Evolutionary conservation across 2,888 invertebrate species (phyloP).

Genomic region (Melanargia galathea): DNA sequence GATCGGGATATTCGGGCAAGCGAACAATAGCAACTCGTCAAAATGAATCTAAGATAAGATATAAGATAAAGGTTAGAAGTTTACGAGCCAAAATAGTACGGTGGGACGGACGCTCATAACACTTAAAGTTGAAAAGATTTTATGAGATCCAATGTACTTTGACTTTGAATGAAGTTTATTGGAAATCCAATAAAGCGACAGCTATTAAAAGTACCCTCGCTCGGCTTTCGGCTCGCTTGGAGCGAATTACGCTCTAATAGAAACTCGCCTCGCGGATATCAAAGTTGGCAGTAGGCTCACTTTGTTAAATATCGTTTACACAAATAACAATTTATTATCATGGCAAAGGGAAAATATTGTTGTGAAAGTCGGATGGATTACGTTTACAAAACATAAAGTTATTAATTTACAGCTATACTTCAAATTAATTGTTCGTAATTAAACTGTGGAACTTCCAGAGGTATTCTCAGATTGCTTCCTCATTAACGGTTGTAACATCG

Average conservation of each 20-base stretch:
- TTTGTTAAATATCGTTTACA: slow-evolving; percentile 12
- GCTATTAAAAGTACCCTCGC: slow-evolving; percentile 19
- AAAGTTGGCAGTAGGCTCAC: slow-evolving; percentile 17
- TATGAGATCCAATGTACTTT: slow-evolving; percentile 14
- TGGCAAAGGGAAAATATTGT: not conserved
- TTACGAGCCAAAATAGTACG: not conserved
- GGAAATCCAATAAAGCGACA: slow-evolving; percentile 26
- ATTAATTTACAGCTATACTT: not conserved
- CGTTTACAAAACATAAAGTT: slow-evolving; percentile 7
- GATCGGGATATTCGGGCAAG: not conserved
- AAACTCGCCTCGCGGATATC: slow-evolving; percentile 10
- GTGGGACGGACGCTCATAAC: not conserved
- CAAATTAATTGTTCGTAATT: not conserved
- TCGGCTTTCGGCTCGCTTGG: slow-evolving; percentile 10
- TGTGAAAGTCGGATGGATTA: not conserved
- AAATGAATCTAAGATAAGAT: slow-evolving; percentile 1
- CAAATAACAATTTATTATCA: slow-evolving; percentile 6
- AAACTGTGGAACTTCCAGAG: not conserved
- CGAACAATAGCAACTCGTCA: not conserved
- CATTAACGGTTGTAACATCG: not conserved
- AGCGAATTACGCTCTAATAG: slow-evolving; percentile 18
- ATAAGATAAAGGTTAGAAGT: not conserved
- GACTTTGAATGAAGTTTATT: slow-evolving; percentile 24
- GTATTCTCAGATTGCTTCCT: not conserved
- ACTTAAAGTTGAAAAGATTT: slow-evolving; percentile 9